Evolutionary conservation across 1,140 invertebrate species (phyloP).

Genomic region (Portunus trituberculatus): DNA sequence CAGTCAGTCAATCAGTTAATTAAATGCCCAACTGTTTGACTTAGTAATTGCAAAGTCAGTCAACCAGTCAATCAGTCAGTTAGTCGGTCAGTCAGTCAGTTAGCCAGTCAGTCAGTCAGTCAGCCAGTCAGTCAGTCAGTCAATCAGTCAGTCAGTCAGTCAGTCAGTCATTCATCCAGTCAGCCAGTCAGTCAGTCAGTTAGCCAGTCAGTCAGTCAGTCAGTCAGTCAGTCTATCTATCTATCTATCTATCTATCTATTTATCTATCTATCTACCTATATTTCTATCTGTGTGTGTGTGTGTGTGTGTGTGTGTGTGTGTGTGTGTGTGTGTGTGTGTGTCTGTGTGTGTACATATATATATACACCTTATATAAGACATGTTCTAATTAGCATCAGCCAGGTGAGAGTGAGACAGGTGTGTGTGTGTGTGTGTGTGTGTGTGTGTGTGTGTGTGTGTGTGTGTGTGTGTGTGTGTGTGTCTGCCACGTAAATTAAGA

Average conservation of each 20-base stretch:
- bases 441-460: not conserved
- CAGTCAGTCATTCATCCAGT: not conserved
- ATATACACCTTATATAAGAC: too few relatives aligned
- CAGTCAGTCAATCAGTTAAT: not conserved
- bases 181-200: conserved; percentile 2
- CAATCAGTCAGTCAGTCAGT: not conserved
- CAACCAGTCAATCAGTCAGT: not conserved
- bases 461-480: not conserved
- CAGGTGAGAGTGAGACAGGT: not conserved
- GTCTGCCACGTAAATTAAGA: not conserved
- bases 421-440: not conserved
- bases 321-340: not conserved
- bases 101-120: not conserved
- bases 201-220: not conserved
- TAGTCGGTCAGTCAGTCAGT: not conserved
- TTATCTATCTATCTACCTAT: not conserved
- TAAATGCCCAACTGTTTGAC: too few relatives aligned
- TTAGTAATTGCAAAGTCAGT: not conserved
- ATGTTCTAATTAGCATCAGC: too few relatives aligned
- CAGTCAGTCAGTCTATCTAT: not conserved
- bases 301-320: not conserved
- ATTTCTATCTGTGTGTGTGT: not conserved
- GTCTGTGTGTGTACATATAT: too few relatives aligned
- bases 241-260: too few relatives aligned
- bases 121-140: not conserved